Evolutionary conservation across 2,888 invertebrate genomes (phyloP), one percentile per base, ranked within the genome.

Genomic region (Philopedon plagiatum): DNA sequence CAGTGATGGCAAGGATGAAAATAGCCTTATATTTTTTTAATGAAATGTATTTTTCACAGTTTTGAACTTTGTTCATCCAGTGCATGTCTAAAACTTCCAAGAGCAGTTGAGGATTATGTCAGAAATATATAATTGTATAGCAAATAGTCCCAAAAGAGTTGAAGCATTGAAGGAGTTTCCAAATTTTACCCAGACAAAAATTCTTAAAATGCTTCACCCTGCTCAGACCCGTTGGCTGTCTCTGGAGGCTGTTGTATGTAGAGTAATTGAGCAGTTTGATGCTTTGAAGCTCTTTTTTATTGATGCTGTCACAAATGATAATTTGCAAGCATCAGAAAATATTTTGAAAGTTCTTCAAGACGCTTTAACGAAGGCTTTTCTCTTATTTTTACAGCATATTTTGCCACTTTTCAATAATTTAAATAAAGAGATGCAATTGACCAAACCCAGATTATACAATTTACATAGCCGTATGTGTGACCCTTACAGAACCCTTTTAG

Each of bases 401-500:
- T 41, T 60, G 21, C 60, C 60, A 21, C 4, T 60, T 7, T 60
- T 41, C n/a, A 60, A 26, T 5, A 32, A 21, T 60, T 21, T 60
- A 21, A 60, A 60, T 41, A 60, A 44, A 23, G 60, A 60, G 7
- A 60, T 60, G 60, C 41, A 60, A 26, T 41, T 41, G 1, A 32
- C 29, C 1, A 11, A 18, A n/a, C 41, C 60, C 4, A 60, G 21
- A 21, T 7, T 60, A 2, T 41, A 60, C 26, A 56, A 29, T 11
- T 11, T 56, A 8, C 56, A 29, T 32, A 5, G 8, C 2, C 21
- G 56, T 15, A 5, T 56, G 56, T 56, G 7, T 26, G 8, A 26
- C 1, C 1, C 8, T 21, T 56, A 56, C 18, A 23, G 8, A 56
- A 56, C 56, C 1, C 29, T 56, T 26, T 32, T 26, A 8, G 56